A percentile compares a stretch with the other conserved stretches of the same genome.
Evolutionary conservation across 2,797 vertebrate genomes (phyloP).

Genomic region (Acestrorhynchus altus): DNA sequence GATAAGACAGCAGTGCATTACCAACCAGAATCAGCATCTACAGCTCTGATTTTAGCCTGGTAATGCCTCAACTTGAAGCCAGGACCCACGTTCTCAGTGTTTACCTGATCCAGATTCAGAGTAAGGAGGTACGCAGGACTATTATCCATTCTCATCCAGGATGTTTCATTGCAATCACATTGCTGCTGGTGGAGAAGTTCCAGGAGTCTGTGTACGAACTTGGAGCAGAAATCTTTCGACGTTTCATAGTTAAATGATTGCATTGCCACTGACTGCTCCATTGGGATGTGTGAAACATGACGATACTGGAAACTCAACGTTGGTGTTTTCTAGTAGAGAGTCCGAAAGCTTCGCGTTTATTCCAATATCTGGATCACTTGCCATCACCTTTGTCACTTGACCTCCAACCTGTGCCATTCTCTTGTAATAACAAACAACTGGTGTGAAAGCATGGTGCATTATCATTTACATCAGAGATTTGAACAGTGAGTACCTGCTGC

Average conservation of each 20-base stretch:
- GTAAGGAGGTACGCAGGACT: constrained; percentile 24
- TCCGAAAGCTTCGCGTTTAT: constrained; percentile 61
- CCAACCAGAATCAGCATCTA: not conserved
- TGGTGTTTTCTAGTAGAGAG: constrained; percentile 55
- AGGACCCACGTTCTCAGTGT: constrained; percentile 41
- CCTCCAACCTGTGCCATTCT: constrained; percentile 78
- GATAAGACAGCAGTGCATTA: not conserved
- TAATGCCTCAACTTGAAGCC: too few relatives aligned
- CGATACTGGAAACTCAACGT: constrained; percentile 28
- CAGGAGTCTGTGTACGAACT: not conserved
- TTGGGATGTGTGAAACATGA: constrained; percentile 52
- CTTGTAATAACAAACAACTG: constrained; percentile 68
- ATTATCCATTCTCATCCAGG: constrained; percentile 2
- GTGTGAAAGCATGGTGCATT: constrained; percentile 78
- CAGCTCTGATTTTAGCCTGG: too few relatives aligned
- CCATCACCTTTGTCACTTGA: constrained; percentile 72
- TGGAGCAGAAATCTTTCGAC: constrained; percentile 39
- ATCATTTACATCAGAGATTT: constrained; percentile 68
- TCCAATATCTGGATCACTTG: constrained; percentile 75
- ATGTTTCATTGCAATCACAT: constrained; percentile 16
- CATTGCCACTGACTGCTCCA: constrained; percentile 51
- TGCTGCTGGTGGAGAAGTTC: not conserved
- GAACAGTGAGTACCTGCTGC: constrained; percentile 45
- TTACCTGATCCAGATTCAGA: constrained; percentile 33
- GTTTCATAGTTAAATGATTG: constrained; percentile 51